These are phyloP conservation scores for Meloidogyne chitwoodi DNA, from an alignment of 1,140 invertebrate species.

Conservation along the genomic window DNA sequence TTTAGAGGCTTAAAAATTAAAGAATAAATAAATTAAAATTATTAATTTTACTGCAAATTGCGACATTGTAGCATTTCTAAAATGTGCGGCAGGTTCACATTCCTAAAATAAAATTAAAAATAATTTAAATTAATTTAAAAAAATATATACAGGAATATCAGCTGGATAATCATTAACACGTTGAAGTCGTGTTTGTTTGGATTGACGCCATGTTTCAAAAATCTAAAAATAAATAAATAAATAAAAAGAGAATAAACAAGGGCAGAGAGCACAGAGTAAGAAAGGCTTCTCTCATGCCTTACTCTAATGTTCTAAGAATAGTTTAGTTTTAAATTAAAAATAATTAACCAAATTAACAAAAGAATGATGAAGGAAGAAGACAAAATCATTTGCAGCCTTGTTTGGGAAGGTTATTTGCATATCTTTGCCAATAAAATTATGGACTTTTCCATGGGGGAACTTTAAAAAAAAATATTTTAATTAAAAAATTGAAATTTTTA, in stretches of 20 bases:
- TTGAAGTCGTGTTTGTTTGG: slow-evolving; percentile 20
- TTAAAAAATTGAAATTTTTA: neutral
- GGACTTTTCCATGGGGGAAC: slow-evolving; percentile 55
- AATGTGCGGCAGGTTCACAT: slow-evolving; percentile 53
- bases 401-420: slow-evolving; percentile 27
- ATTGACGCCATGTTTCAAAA: slow-evolving; percentile 34
- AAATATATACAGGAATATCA: neutral
- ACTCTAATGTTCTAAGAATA: too few species aligned
- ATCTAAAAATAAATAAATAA: slow-evolving; percentile 16
- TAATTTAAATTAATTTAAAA: neutral
- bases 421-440: slow-evolving; percentile 52
- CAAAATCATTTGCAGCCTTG: slow-evolving; percentile 43
- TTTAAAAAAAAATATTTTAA: slow-evolving; percentile 27
- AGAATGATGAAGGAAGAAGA: slow-evolving; percentile 54
- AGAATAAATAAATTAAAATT: slow-evolving; percentile 33
- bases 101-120: slow-evolving; percentile 26
- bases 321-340: too few species aligned
- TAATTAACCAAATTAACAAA: slow-evolving; percentile 58
- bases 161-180: slow-evolving; percentile 40
- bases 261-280: neutral
- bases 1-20: slow-evolving; percentile 23
- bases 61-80: slow-evolving; percentile 51
- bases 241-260: neutral
- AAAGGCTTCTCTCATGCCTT: too few species aligned
- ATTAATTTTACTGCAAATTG: slow-evolving; percentile 45